Evolutionary conservation across 2,888 invertebrate genomes (phyloP).

Genomic region (Stramonita haemastoma): DNA sequence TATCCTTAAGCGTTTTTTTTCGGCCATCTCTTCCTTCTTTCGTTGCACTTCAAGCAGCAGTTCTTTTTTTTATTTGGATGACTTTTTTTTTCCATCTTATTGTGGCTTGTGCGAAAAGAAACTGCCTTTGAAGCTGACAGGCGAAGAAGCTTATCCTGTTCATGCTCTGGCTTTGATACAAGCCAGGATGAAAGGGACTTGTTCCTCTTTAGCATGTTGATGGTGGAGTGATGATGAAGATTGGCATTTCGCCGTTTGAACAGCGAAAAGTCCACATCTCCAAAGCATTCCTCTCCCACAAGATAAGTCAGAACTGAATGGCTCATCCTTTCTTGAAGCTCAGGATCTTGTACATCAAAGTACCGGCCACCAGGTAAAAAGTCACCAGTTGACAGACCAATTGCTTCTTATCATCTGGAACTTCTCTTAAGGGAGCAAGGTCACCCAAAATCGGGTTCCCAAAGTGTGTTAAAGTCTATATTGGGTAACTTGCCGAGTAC

Average conservation of each 20-base stretch:
- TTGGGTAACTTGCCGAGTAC: too few species aligned
- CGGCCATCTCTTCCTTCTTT: not conserved
- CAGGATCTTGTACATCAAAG: conserved; percentile 13
- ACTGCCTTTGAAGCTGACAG: conserved; percentile 9
- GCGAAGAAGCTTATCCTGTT: conserved; percentile 17
- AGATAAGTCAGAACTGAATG: conserved; percentile 31
- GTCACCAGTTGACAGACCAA: too few species aligned
- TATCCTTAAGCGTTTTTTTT: not conserved
- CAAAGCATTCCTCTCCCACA: conserved; percentile 26
- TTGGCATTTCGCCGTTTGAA: conserved; percentile 30
- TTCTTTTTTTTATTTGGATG: not conserved
- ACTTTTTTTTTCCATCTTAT: not conserved
- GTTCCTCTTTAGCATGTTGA: conserved; percentile 38
- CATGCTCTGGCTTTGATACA: not conserved
- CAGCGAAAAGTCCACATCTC: conserved; percentile 30
- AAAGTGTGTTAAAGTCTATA: too few species aligned
- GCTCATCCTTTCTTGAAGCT: not conserved
- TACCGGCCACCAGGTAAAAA: conserved; percentile 29
- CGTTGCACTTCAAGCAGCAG: not conserved
- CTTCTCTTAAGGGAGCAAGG: too few species aligned
- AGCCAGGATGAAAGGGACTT: conserved; percentile 24
- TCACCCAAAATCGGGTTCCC: too few species aligned
- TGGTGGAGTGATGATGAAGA: conserved; percentile 36
- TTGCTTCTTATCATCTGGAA: too few species aligned
- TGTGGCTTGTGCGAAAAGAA: not conserved